Evolutionary conservation across 2,888 invertebrate species (phyloP).

Genomic region (Litoditis marina): DNA sequence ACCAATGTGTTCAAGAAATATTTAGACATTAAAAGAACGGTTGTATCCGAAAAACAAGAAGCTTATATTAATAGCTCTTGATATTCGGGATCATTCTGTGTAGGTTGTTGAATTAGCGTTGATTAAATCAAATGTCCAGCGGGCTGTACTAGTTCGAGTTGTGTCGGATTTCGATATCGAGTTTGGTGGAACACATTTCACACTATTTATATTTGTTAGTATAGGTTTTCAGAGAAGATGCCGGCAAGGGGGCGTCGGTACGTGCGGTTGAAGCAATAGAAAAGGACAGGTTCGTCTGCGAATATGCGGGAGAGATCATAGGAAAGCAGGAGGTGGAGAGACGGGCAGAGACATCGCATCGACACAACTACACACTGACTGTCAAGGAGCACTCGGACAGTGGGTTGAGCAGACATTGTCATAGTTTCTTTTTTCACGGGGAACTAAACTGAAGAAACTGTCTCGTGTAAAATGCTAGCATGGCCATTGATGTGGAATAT

Average conservation of each 20-base stretch:
- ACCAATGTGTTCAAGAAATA: too few species aligned
- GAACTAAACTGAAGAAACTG: not conserved
- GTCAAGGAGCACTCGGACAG: constrained; percentile 41
- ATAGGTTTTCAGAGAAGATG: constrained; percentile 19
- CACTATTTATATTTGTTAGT: not conserved
- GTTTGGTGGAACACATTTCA: too few species aligned
- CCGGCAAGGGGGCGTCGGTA: constrained; percentile 40
- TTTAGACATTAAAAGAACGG: too few species aligned
- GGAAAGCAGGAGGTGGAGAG: constrained; percentile 42
- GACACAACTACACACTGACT: constrained; percentile 52
- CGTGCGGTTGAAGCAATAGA: constrained; percentile 34
- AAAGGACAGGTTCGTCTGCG: constrained; percentile 43
- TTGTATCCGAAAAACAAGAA: too few species aligned
- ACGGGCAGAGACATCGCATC: constrained; percentile 16
- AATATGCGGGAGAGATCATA: constrained; percentile 45
- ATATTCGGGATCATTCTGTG: too few species aligned
- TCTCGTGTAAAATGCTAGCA: too few species aligned
- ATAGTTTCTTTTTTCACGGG: not conserved
- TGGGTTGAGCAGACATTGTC: constrained; percentile 6
- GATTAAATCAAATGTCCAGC: too few species aligned
- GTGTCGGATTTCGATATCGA: too few species aligned
- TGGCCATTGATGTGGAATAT: not conserved
- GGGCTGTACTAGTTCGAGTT: too few species aligned
- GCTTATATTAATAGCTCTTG: too few species aligned
- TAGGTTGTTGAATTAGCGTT: too few species aligned